These are phyloP conservation scores for Petrolisthes cinctipes DNA, from an alignment of 2,888 invertebrate species.

Conservation along the genomic window DNA sequence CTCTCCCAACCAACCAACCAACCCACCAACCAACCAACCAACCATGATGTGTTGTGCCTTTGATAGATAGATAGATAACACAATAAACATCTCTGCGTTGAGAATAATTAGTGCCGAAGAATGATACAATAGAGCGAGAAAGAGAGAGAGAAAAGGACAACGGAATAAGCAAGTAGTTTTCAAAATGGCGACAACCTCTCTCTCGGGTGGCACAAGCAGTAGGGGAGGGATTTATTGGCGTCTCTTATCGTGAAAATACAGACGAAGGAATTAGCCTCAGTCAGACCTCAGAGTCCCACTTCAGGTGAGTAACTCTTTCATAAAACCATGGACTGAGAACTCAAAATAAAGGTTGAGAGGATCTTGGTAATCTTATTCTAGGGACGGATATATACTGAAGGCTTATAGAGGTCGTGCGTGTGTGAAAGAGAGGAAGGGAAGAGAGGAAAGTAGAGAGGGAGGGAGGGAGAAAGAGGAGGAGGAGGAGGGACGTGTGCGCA, in stretches of 20 bases:
- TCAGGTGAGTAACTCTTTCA: no score
- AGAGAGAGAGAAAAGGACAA: constrained; percentile 16
- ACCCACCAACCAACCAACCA: background rate
- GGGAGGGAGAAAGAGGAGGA: constrained; percentile 7
- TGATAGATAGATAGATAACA: background rate
- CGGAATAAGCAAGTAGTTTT: constrained; percentile 41
- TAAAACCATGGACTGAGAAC: no score
- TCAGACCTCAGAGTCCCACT: no score
- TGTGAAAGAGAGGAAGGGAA: background rate
- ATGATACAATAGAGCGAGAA: background rate
- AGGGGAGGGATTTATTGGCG: constrained; percentile 25
- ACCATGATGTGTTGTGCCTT: background rate
- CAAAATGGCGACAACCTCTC: constrained; percentile 50
- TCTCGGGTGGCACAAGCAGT: constrained; percentile 20
- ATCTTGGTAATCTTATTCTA: background rate
- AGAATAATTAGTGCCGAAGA: background rate
- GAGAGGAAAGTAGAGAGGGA: background rate
- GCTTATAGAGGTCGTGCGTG: no score
- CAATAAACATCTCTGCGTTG: background rate
- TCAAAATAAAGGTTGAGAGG: no score
- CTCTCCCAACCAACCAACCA: background rate
- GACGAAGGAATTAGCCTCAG: no score
- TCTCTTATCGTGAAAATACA: background rate
- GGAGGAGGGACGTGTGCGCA: constrained; percentile 29
- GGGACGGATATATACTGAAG: background rate